Evolutionary conservation across 2,797 vertebrate genomes (phyloP), one percentile per base, ranked within the genome.

Genomic region (Pristis pectinata): DNA sequence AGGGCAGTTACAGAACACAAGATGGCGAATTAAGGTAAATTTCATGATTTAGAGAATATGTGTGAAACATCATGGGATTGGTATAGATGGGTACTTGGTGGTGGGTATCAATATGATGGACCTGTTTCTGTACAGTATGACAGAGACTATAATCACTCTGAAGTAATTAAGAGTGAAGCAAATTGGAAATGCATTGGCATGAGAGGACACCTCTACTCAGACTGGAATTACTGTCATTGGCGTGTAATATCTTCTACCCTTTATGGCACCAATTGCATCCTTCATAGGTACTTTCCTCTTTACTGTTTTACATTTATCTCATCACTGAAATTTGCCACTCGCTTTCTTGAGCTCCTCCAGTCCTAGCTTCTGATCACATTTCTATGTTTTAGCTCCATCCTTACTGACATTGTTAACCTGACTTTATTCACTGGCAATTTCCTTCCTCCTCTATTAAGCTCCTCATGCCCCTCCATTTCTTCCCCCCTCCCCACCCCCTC

Each of bases 1-100:
- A 98, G 96, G 98, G 99, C 97, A 98, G 97, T 95, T 99, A 99
- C 96, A 97, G 96, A 95, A 98, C 98, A 95, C 97, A 95, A 85
- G 96, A 96, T 0, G 98, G 98, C 53, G 97, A 98, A 56, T 95
- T 97, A 95, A 97, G 98, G 98, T 99, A 97, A 96, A 96, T 17
- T 0, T 22, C n/a, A 41, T 41, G 34, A 17, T 89, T 22, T n/a
- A 34, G 30, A 59, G 11, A 87, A 1, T 6, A 56, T 87, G 53
- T 9, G n/a, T 34, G 6, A 67, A 64, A 67, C n/a, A 91, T 37
- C n/a, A 19, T 37, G 17, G 19, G 22, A 27, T 74, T 74, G 70
- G 0, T 24, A 27, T 74, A 27, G 24, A 74, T 74, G 3, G 67
- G 67, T 70, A 22, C 6, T 74, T 74, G 70, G 22, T 74, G 67